Conservation (phyloP, 37 sponge, comb jelly and placozoan species). For the Aplysina aerophoba region DNA sequence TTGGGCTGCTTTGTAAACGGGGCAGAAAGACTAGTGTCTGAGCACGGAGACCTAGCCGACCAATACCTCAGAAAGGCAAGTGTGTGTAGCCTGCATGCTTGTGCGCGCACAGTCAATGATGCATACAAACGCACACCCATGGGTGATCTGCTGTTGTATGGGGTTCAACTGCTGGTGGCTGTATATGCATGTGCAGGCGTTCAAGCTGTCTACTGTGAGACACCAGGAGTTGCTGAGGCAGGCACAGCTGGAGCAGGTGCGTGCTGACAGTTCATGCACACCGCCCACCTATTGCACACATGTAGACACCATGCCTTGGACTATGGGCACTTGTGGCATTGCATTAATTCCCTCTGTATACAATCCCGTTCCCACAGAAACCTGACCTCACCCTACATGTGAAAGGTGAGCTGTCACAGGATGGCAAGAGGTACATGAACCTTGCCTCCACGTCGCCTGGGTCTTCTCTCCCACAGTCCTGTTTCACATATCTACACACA, state of each 20-base stretch:
- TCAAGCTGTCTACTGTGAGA: not conserved
- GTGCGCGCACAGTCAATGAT: no score
- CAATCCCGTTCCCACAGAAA: not conserved
- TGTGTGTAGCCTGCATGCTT: not conserved
- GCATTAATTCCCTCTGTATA: no score
- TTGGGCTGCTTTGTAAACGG: not conserved
- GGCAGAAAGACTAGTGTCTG: not conserved
- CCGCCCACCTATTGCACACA: no score
- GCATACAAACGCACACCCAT: no score
- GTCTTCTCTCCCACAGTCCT: no score
- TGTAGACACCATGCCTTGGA: no score
- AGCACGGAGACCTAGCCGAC: not conserved
- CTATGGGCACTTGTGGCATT: no score
- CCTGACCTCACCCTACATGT: conserved; percentile 19
- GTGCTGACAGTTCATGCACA: not conserved
- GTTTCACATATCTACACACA: no score
- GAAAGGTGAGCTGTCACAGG: conserved; percentile 7
- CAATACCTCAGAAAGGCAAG: not conserved
- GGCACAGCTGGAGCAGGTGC: not conserved
- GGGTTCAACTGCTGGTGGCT: no score
- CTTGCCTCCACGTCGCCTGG: no score
- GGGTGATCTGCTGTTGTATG: no score
- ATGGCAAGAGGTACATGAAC: no score
- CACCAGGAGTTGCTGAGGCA: not conserved
- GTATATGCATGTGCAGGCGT: not conserved